Conservation (phyloP, 2,888 invertebrate genomes). For the Arctia plantaginis region DNA sequence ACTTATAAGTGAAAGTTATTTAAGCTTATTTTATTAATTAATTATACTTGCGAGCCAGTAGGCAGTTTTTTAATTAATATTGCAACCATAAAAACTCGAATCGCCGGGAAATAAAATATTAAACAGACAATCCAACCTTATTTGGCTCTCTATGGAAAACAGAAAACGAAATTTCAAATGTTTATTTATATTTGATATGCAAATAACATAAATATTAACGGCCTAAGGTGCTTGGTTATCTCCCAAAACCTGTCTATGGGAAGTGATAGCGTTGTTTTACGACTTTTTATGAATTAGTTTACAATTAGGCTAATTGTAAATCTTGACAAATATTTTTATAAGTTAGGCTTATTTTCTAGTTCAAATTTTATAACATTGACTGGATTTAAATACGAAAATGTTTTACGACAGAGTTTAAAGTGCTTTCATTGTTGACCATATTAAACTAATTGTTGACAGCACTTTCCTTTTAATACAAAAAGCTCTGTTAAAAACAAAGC, state of each 20-base stretch:
- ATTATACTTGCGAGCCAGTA: not conserved
- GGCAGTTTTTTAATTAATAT: slow-evolving; percentile 3
- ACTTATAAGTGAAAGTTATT: not conserved
- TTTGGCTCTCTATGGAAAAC: not conserved
- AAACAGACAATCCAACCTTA: not conserved
- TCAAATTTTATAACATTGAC: too few species aligned
- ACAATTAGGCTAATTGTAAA: too few species aligned
- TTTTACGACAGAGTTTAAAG: slow-evolving; percentile 7
- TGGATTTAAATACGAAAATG: too few species aligned
- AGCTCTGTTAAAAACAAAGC: slow-evolving; percentile 42
- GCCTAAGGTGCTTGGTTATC: too few species aligned
- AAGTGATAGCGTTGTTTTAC: too few species aligned
- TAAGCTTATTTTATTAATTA: not conserved
- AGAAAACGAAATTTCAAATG: not conserved
- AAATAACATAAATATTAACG: not conserved
- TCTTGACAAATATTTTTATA: too few species aligned
- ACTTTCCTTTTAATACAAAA: slow-evolving; percentile 52
- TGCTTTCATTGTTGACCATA: slow-evolving; percentile 23
- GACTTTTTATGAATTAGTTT: too few species aligned
- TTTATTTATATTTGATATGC: not conserved
- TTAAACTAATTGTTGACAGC: slow-evolving; percentile 38
- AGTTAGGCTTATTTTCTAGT: too few species aligned
- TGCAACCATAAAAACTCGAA: not conserved
- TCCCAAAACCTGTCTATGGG: too few species aligned
- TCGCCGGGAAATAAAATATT: not conserved